Evolutionary conservation across 2,113 vertebrate species (phyloP), one percentile per base, ranked within the genome.

Genomic region (Nanorana parkeri): DNA sequence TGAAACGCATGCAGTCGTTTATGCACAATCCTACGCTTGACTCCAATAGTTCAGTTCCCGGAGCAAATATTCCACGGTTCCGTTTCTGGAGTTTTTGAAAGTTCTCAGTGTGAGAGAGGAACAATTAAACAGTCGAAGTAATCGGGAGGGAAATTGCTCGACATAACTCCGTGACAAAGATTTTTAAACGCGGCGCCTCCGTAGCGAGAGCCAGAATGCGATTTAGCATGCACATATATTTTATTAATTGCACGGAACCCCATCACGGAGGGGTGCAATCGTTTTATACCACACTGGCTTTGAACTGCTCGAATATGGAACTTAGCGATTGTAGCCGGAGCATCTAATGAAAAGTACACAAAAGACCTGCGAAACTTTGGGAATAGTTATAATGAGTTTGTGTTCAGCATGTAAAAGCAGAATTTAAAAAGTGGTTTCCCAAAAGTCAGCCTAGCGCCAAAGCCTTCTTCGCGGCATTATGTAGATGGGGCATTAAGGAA

Each of bases 401-500:
- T 60, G 71, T 76, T 83, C 76, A 76, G 80, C 80, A 83, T 83
- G 73, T 76, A 32, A 83, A 83, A 76, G 72, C 52, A 76, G 80
- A 47, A 47, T 83, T 83, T 83, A 83, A 76, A 83, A 83, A 74
- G 73, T 67, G 64, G 63, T 66, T 76, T 65, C 80, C 80, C 65
- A 83, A 83, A 83, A 66, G 65, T 74, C 51, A 76, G 72, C 36
- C 80, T 83, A 83, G 72, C 26, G 63, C 80, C 80, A 83, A 83
- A 83, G 80, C 80, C 80, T 83, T 66, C 71, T 83, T 83, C 72
- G n/a, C 80, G 23, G 80, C 64, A 75, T 58, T 83, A 83, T 83
- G 80, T 76, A 83, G 80, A 83, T 83, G 80, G 80, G 72, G 80
- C 80, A 83, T 83, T 83, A 83, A 83, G 80, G 80, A 81, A 68